Evolutionary conservation across 2,797 vertebrate species (phyloP), one percentile per base, ranked within the genome.

Genomic region (Cercopithecus hamlyni): DNA sequence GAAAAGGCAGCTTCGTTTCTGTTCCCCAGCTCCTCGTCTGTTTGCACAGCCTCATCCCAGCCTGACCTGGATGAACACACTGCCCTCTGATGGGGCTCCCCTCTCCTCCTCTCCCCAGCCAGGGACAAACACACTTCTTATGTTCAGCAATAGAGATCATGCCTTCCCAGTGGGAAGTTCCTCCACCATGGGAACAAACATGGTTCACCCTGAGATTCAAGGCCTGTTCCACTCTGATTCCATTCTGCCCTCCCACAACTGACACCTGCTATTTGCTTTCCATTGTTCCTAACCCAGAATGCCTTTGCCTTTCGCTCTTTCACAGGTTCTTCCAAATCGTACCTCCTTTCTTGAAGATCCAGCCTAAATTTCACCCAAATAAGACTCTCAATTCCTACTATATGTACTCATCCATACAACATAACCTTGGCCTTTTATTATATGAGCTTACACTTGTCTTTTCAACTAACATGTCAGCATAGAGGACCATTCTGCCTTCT

Each of bases 311-410:
- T 41, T 48, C 43, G 2, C 30, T 81, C 39, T 26, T 84, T 36
- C n/a, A 33, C 24, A 19, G 64, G 14, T 30, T 36, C 1, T n/a
- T 72, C 17, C 58, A 7, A 57, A 58, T 64, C 9, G 9, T 83
- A 5, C 84, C 76, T 85, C 82, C 48, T 39, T 11, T 36, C 55
- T n/a, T 43, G 11, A 85, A 77, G 45, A 77, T 70, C 11, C 30
- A 76, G 57, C 43, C 55, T 41, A 86, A 94, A 72, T 83, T 45
- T 85, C 9, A 79, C 45, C 72, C 41, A n/a, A n/a, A 10, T 13
- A 58, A 77, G 41, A 93, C 24, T 73, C 27, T 50, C 72, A n/a
- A 9, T 55, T 89, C 26, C 92, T 61, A 14, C 22, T 33, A 4
- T 43, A 64, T 0, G 3, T 58, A n/a, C n/a, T 50, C 4, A 11